Percentiles rank a stretch among this genome's conserved stretches.
These are phyloP conservation scores for Metridium senile DNA, from an alignment of 92 coral and sea anemone species.

Conservation along the genomic window DNA sequence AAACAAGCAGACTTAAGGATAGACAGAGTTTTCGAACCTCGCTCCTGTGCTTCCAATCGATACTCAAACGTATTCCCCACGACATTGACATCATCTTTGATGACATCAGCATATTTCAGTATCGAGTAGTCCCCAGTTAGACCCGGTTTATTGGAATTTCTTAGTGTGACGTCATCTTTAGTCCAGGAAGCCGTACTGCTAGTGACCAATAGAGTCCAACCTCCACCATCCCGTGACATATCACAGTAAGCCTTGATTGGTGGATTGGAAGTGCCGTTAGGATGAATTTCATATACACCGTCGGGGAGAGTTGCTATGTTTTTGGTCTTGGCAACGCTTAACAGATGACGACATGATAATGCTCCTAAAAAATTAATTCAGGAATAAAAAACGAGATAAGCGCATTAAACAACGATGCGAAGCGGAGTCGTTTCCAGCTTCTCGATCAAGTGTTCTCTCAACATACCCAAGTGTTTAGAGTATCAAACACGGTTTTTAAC, in stretches of 20 bases:
- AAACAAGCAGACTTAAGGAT: no score
- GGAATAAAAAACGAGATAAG: neutral
- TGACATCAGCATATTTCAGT: slow-evolving; percentile 55
- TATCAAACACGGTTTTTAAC: no score
- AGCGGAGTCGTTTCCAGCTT: no score
- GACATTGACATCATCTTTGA: slow-evolving; percentile 46
- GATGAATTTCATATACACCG: slow-evolving; percentile 76
- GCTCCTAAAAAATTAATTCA: slow-evolving; percentile 18
- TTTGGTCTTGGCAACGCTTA: slow-evolving; percentile 37
- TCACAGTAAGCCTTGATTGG: slow-evolving; percentile 65
- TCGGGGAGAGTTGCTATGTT: slow-evolving; percentile 52
- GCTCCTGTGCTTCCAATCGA: slow-evolving; percentile 64
- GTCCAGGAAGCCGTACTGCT: slow-evolving; percentile 70
- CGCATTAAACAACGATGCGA: no score
- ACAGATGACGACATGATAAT: slow-evolving; percentile 67
- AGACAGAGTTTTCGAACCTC: no score
- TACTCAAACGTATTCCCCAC: slow-evolving; percentile 58
- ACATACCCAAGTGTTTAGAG: no score
- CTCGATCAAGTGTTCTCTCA: no score
- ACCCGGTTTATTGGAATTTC: slow-evolving; percentile 44
- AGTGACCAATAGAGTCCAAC: slow-evolving; percentile 83
- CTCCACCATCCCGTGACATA: slow-evolving; percentile 80
- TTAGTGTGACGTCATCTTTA: slow-evolving; percentile 30
- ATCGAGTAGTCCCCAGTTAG: slow-evolving; percentile 63
- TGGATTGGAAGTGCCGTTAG: slow-evolving; percentile 40